Conservation (phyloP, 2,888 invertebrate species). For the Cotesia congregata region DNA sequence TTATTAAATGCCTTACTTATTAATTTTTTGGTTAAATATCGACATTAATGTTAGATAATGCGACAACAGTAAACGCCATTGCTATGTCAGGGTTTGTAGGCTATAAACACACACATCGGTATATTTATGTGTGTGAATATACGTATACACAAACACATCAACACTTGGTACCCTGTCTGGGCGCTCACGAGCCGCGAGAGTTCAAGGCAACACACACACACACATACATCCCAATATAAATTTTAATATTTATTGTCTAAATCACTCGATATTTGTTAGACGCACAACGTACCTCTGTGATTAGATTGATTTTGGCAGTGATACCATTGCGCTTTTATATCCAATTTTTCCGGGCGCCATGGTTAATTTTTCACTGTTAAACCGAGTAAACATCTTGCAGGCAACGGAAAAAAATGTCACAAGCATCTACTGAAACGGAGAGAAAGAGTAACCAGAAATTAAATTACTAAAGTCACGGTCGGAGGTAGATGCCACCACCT, state of each 20-base stretch:
- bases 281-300: conserved; percentile 52
- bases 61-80: conserved; percentile 64
- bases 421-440: conserved; percentile 62
- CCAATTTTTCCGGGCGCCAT: conserved; percentile 60
- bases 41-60: background rate
- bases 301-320: conserved; percentile 61
- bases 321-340: conserved; percentile 61
- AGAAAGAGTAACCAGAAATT: conserved; percentile 61
- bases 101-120: conserved; percentile 63
- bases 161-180: conserved; percentile 48
- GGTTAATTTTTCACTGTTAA: conserved; percentile 68
- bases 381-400: conserved; percentile 72
- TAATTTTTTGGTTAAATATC: conserved; percentile 48
- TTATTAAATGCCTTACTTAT: conserved; percentile 42
- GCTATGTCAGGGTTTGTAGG: conserved; percentile 67
- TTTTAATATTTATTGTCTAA: conserved; percentile 7
- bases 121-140: background rate
- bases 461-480: conserved; percentile 61
- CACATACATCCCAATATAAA: conserved; percentile 9
- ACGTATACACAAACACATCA: background rate
- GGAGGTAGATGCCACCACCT: conserved; percentile 26
- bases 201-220: conserved; percentile 27
- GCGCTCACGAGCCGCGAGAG: conserved; percentile 37
- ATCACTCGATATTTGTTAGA: background rate
- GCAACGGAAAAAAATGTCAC: conserved; percentile 72